Base-by-base conservation (phyloP, 2,113 vertebrate species). In the Sinocyclocheilus grahami region DNA sequence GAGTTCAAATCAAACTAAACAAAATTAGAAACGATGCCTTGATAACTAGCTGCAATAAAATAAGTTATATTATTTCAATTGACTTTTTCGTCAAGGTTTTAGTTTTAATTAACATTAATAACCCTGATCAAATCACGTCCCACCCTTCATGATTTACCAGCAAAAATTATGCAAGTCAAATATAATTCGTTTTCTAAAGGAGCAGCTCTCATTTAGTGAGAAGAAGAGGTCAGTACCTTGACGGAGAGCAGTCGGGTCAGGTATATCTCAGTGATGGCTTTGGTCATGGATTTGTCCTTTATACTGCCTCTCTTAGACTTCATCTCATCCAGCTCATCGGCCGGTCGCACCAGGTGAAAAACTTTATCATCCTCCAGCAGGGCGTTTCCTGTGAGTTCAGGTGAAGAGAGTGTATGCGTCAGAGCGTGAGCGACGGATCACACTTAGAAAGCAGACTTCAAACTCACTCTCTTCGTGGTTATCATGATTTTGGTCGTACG, bases 251-350 rank as follows among this genome's bases (percentile, higher is more conserved):
- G 96, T 89, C 98, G 95, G 0, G 98, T 99, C 91, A 99, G 95
- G 94, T 99, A 99, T 93, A 99, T 98, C 95, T 99, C 98, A 0
- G 98, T 99, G 92, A 99, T 99, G 92, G 98, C 98, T 97, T 99
- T 99, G 91, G 97, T 99, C 91, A 97, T 97, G 84, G 98, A 98
- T 90, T 99, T 99, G 91, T 98, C 98, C 90, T 99, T 99, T 92
- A 99, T 93, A 4, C 98, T 99, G 83, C 98, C 98, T 1, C 97
- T 94, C 93, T 99, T 99, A 0, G 96, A 97, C 94, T 97, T 98
- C 87, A 97, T 94, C 90, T 99, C 98, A 46, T 99, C 98, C 92
- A 98, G 95, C 91, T 99, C 98, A 0, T 99, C 97, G 0, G 95
- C 86, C 0, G 97, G 96, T 88, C 97, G 94, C 86, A 99, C 97